Evolutionary conservation across 2,113 vertebrate species (phyloP), one percentile per base, ranked within the genome.

Genomic region (Falcunculus frontatus): DNA sequence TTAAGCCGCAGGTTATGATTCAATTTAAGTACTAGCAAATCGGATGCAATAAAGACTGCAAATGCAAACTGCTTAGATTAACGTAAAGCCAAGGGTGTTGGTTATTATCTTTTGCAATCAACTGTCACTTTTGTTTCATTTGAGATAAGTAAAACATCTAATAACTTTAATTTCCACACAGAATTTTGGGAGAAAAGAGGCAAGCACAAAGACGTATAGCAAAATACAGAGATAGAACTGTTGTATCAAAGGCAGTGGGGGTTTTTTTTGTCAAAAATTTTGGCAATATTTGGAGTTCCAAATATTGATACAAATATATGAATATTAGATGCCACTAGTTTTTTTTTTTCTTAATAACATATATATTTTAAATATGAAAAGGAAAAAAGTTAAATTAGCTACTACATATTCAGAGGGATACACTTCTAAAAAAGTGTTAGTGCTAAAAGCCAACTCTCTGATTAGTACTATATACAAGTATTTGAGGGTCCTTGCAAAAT

Each of bases 81-180:
- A 96, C 33, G n/a, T 50, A 69, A 70, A 83, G 42, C 4, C 46
- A 90, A 86, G 44, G 16, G 19, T 85, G 41, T 49, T 87, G 32
- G 21, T 35, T 88, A 90, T 95, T 93, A 83, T 47, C 13, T 95
- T 81, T 69, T 55, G 26, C 52, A 90, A 93, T 93, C 64, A 78
- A 26, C 25, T 85, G 55, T 55, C 41, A 60, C 59, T 92, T 68
- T 91, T 72, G 7, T 37, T 93, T 95, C 44, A 68, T 68, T 75
- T 70, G 47, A 65, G 67, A 89, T 35, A 77, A 89, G 44, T 64
- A 73, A 56, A 96, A 88, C 15, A 59, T 26, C 8, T 72, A 83
- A 67, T 63, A 47, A 86, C 56, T 87, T 74, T 42, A 46, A 76
- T 55, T 91, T 79, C 25, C 44, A 41, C 52, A 55, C 2, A 57